phyloP scores from a whole-genome alignment of 2,113 vertebrate species.

The Thryonomys swinderianus region DNA sequence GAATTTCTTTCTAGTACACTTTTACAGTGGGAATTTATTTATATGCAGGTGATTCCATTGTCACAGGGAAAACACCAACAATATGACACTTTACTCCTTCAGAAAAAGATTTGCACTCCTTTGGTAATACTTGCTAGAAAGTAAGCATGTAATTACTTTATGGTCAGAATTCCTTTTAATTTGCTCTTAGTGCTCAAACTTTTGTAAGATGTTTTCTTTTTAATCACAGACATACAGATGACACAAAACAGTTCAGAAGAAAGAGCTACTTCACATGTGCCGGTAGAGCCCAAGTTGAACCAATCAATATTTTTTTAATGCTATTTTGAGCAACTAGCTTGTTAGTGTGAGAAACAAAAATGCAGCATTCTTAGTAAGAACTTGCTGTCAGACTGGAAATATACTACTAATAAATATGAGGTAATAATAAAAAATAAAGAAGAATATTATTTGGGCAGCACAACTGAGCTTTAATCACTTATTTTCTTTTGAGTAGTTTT shows the following conservation, averaged over 20 bases:
- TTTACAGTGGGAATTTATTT: not conserved
- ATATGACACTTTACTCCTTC: not conserved
- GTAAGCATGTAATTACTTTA: not conserved
- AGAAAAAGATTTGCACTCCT: not conserved
- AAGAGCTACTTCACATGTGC: not conserved
- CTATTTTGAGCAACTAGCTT: not conserved
- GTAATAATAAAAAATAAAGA: not conserved
- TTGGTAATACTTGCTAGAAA: not conserved
- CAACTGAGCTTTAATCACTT: not conserved
- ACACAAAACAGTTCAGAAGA: conserved; percentile 15
- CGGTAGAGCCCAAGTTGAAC: not conserved
- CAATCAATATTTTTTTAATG: not conserved
- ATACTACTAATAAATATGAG: not conserved
- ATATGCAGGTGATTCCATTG: not conserved
- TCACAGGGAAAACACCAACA: not conserved
- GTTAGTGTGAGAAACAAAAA: not conserved
- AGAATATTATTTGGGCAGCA: not conserved
- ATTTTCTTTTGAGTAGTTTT: not conserved
- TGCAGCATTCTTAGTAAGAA: not conserved
- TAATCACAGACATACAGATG: not conserved
- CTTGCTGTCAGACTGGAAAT: not conserved
- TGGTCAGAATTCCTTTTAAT: not conserved
- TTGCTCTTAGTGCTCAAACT: not conserved
- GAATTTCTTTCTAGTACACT: not conserved
- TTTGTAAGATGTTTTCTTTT: not conserved